Conservation (phyloP, 2,797 vertebrate genomes). For the Epinephelus awoara region DNA sequence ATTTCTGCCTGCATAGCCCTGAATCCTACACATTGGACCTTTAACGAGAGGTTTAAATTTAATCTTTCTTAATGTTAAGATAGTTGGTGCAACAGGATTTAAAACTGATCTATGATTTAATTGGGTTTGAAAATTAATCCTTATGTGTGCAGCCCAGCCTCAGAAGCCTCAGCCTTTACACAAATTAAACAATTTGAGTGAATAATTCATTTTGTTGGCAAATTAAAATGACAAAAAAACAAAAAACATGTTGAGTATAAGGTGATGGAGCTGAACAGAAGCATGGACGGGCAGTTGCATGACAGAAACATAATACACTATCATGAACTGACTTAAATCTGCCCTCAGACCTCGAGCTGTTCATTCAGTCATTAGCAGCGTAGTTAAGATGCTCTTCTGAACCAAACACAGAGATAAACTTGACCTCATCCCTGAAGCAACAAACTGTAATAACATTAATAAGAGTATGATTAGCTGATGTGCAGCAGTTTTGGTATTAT, state of each 20-base stretch:
- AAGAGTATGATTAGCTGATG: conserved; percentile 12
- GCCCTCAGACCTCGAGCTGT: not conserved
- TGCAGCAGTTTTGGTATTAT: not conserved
- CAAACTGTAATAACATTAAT: conserved; percentile 21
- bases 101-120: too few species aligned
- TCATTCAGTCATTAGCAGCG: not conserved
- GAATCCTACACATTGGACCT: too few species aligned
- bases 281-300: not conserved
- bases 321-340: not conserved
- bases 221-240: not conserved
- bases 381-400: not conserved
- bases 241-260: too few species aligned
- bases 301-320: not conserved
- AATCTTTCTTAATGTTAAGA: too few species aligned
- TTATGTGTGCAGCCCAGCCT: too few species aligned
- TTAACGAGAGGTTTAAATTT: too few species aligned
- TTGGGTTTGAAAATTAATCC: too few species aligned
- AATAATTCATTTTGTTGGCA: not conserved
- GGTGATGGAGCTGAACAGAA: not conserved
- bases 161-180: too few species aligned
- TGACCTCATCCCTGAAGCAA: not conserved
- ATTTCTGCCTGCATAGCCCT: too few species aligned
- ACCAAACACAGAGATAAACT: not conserved
- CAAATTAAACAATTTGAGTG: too few species aligned
- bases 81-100: too few species aligned